phyloP scores from a whole-genome alignment of 2,797 vertebrate species.

The Salarias fasciatus region DNA sequence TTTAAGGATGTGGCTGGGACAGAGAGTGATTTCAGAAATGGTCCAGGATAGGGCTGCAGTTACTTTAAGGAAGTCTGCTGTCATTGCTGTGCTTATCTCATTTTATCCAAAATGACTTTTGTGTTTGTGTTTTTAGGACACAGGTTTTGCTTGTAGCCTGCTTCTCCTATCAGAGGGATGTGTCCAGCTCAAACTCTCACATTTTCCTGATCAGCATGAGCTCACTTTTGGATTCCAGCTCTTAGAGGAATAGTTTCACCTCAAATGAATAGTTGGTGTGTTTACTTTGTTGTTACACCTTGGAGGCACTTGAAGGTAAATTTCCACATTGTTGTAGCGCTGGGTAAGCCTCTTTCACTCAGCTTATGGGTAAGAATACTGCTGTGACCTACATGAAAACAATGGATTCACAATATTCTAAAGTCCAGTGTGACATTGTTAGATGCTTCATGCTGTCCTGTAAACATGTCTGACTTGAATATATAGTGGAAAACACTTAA shows the following conservation, averaged over 20 bases:
- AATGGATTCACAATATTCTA: neutral
- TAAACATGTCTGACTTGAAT: neutral
- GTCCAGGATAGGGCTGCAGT: slow-evolving; percentile 33
- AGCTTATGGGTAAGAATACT: neutral
- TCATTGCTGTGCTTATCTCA: slow-evolving; percentile 44
- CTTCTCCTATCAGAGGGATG: neutral
- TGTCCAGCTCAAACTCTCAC: neutral
- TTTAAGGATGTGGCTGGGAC: slow-evolving; percentile 68
- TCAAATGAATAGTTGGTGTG: slow-evolving; percentile 2
- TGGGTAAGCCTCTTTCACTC: neutral
- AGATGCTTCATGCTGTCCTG: neutral
- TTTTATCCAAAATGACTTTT: slow-evolving; percentile 33
- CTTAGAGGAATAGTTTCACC: slow-evolving; percentile 8
- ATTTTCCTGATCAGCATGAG: slow-evolving; percentile 10
- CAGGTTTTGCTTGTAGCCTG: neutral
- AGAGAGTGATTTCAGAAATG: slow-evolving; percentile 58
- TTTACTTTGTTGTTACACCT: slow-evolving; percentile 12
- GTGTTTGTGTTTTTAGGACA: slow-evolving; percentile 7
- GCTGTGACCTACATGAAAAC: neutral
- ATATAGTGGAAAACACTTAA: no score
- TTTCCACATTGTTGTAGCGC: neutral
- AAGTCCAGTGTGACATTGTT: neutral
- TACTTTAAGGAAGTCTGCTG: slow-evolving; percentile 23
- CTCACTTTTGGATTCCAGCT: slow-evolving; percentile 1
- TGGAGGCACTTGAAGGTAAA: slow-evolving; percentile 5